Base-by-base conservation (phyloP, 1,140 invertebrate genomes). In the Temnothorax nylanderi region DNA sequence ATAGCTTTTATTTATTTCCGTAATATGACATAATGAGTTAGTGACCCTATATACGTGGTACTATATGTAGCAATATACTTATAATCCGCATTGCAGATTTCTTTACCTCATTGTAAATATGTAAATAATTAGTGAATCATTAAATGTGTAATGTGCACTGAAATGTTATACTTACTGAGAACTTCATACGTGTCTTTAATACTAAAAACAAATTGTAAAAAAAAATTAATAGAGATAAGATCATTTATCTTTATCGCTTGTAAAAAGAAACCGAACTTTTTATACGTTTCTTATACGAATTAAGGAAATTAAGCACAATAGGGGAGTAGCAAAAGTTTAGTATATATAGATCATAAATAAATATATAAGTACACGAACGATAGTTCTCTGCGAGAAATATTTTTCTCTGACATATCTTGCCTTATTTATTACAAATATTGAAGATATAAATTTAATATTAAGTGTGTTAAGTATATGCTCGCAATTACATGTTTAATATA, bases 71-170 rank as follows among this genome's bases (percentile, higher is more conserved):
- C 49, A 41, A 44, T 37, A 37, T 13, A 62, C 8, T 85, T 41
- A 13, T 49, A 76, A 0, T 41, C 0, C 44, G 37, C 13, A 82
- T 7, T 58, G 10, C 16, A 69, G 8, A 5, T 51, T 51, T 64
- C 64, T 76, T 37, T 37, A 21, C 8, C 4, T 76, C 18, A 56
- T 56, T 91, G 89, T 91, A 91, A 88, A 91, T 91, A 91, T 91
- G 89, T 91, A 91, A 87, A 91, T 91, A 91, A 34, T 44, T 65
- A 77, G 7, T 54, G 18, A 78, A 54, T 44, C 44, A 77, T 60
- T 34, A 44, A 67, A 65, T 37, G 41, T 56, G 64, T 5, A 69
- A 56, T 44, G 13, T 47, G 2, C 8, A 44, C 21, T 44, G 4
- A 16, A 34, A 77, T 34, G n/a, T 77, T 47, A 47, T 16, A 60